These are phyloP conservation scores for Acronicta aceris DNA, from an alignment of 2,888 invertebrate species.

Conservation along the genomic window DNA sequence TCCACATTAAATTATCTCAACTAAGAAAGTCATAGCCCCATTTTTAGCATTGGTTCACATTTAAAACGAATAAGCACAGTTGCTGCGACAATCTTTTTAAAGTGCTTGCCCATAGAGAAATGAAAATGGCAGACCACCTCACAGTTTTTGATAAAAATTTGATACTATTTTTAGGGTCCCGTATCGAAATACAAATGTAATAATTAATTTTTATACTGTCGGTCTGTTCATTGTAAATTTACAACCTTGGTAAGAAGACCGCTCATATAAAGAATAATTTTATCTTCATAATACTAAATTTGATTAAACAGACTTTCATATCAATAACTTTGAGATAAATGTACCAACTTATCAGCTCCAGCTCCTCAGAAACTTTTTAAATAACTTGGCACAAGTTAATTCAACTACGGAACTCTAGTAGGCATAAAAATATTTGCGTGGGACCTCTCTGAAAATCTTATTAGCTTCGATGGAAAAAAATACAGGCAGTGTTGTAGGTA, in stretches of 20 bases:
- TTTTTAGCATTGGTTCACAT: constrained; percentile 2
- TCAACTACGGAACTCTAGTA: not conserved
- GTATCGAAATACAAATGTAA: no score
- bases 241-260: no score
- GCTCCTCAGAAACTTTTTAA: not conserved
- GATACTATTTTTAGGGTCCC: not conserved
- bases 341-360: no score
- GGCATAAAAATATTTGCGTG: no score
- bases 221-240: not conserved
- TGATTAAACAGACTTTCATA: no score
- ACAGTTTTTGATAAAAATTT: not conserved
- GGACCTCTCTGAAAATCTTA: no score
- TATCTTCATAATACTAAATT: no score
- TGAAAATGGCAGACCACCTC: not conserved
- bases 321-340: no score
- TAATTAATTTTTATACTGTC: no score
- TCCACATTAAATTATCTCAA: not conserved
- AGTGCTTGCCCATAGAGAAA: not conserved
- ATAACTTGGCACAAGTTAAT: not conserved
- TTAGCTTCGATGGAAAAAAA: no score
- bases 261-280: no score
- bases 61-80: not conserved
- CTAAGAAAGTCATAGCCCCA: constrained; percentile 13
- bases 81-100: not conserved
- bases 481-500: no score